Conservation (phyloP, 1,140 invertebrate genomes). For the Neuroterus valhalla region DNA sequence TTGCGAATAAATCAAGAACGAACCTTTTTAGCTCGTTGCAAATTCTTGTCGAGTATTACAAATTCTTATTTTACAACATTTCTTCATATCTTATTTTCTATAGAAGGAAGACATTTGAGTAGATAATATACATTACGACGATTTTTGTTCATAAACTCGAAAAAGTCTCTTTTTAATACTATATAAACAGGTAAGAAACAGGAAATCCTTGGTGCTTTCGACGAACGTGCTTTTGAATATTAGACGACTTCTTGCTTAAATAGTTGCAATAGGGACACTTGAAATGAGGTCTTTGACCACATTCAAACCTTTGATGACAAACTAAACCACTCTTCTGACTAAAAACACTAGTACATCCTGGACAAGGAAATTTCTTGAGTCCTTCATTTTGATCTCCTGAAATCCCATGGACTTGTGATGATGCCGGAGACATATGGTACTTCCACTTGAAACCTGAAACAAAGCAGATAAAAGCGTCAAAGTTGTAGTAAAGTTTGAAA, state of each 20-base stretch:
- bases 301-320: slow-evolving; percentile 73
- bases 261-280: slow-evolving; percentile 71
- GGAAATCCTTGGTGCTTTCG: slow-evolving; percentile 17
- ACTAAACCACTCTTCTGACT: slow-evolving; percentile 75
- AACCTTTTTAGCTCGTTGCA: neutral
- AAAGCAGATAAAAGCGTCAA: neutral
- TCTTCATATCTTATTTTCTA: neutral
- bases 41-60: neutral
- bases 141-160: neutral
- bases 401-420: neutral
- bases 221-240: slow-evolving; percentile 46
- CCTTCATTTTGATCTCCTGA: neutral
- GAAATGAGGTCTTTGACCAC: slow-evolving; percentile 74
- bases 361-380: slow-evolving; percentile 71
- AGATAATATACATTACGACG: neutral
- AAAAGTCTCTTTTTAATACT: neutral
- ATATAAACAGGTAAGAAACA: slow-evolving; percentile 24
- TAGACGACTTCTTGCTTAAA: slow-evolving; percentile 57
- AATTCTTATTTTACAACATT: neutral
- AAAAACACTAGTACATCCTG: slow-evolving; percentile 75
- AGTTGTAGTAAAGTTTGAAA: neutral
- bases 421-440: neutral
- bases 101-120: neutral
- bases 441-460: slow-evolving; percentile 26
- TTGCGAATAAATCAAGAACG: no score